These are phyloP conservation scores for Oreochromis aureus DNA, from an alignment of 2,113 vertebrate species.

Conservation along the genomic window DNA sequence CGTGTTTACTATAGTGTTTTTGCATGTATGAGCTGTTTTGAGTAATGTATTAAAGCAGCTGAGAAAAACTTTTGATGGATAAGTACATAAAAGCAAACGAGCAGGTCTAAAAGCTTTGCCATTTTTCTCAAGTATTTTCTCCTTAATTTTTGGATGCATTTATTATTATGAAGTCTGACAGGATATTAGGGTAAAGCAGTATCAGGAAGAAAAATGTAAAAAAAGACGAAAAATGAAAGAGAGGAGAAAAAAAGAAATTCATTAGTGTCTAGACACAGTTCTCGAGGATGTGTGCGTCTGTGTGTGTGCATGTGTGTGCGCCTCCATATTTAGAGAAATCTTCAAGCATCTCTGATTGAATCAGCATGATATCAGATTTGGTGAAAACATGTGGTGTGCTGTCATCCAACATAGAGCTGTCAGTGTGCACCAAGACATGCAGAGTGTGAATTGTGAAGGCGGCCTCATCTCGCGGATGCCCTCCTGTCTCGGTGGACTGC, in stretches of 20 bases:
- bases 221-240: not conserved
- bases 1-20: not conserved
- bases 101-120: not conserved
- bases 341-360: constrained; percentile 53
- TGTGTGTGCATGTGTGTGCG: not conserved
- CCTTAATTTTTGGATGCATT: not conserved
- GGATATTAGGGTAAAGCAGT: not conserved
- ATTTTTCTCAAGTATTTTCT: not conserved
- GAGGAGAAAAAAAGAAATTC: not conserved
- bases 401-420: constrained; percentile 52
- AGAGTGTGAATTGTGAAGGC: constrained; percentile 43
- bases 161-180: not conserved
- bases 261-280: not conserved
- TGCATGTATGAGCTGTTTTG: not conserved
- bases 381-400: constrained; percentile 51
- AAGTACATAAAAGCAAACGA: not conserved
- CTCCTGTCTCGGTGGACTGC: constrained; percentile 11
- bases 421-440: constrained; percentile 18
- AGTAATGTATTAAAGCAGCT: not conserved
- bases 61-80: not conserved
- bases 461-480: not conserved
- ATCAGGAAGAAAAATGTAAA: not conserved
- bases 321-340: constrained; percentile 36
- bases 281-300: not conserved
- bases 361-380: constrained; percentile 51